phyloP scores from a whole-genome alignment of 2,113 vertebrate species.

The Anhinga rufa region DNA sequence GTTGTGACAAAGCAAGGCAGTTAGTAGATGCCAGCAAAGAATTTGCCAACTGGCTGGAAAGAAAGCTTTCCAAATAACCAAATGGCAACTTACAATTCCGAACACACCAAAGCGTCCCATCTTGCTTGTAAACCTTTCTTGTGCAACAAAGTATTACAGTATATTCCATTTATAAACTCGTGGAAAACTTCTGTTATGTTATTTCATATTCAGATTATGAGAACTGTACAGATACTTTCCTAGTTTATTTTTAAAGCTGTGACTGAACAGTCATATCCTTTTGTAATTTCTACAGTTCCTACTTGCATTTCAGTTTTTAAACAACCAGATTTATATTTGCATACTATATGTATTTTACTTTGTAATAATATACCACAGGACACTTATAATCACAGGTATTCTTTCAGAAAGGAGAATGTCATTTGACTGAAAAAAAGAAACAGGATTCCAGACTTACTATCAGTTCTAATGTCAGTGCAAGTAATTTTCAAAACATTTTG shows the following conservation, averaged over 20 bases:
- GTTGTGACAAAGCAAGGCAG: background rate
- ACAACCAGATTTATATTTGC: background rate
- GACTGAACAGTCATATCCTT: background rate
- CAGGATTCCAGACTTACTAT: background rate
- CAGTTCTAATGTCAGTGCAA: background rate
- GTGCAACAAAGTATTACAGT: background rate
- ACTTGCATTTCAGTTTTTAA: background rate
- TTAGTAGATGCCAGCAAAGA: background rate
- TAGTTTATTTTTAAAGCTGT: background rate
- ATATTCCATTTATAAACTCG: conserved; percentile 23
- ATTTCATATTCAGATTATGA: background rate
- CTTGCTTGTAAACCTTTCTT: conserved; percentile 20
- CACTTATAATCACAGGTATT: background rate
- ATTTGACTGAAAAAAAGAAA: background rate
- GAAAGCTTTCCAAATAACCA: background rate
- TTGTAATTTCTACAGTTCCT: background rate
- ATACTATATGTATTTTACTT: background rate
- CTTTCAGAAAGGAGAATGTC: background rate
- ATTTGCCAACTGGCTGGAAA: background rate
- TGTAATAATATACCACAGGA: background rate
- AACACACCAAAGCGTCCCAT: background rate
- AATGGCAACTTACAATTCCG: background rate
- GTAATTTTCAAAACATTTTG: background rate
- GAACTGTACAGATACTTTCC: background rate
- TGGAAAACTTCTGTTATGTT: background rate